Percentiles rank a stretch among this genome's conserved stretches.
Conservation (phyloP, 2,888 invertebrate species). For the Beris morrisii region DNA sequence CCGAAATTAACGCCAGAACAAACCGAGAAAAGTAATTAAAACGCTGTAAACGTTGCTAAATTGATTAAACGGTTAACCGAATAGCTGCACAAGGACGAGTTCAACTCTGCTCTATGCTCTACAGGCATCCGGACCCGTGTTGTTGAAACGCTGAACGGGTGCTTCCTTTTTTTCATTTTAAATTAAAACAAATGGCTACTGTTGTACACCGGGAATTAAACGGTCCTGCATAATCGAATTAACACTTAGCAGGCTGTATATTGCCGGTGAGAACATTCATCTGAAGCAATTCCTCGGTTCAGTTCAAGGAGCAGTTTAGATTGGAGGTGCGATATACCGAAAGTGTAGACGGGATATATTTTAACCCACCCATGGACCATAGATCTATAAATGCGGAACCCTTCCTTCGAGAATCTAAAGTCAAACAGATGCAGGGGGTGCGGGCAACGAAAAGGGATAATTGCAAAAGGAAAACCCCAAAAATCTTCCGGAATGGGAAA, state of each 20-base stretch:
- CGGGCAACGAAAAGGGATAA: constrained; percentile 15
- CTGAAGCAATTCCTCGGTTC: constrained; percentile 23
- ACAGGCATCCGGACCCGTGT: neutral
- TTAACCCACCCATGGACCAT: too few relatives aligned
- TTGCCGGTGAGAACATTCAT: constrained; percentile 29
- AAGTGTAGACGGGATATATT: neutral
- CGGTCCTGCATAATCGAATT: constrained; percentile 36
- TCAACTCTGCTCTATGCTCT: neutral
- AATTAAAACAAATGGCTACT: constrained; percentile 36
- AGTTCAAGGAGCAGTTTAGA: constrained; percentile 26
- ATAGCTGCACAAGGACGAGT: constrained; percentile 15
- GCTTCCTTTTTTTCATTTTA: constrained; percentile 16
- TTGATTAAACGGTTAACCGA: constrained; percentile 37
- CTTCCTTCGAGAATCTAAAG: constrained; percentile 19
- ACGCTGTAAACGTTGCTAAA: constrained; percentile 34
- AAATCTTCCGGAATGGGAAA: constrained; percentile 32
- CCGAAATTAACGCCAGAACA: too few relatives aligned
- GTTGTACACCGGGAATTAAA: constrained; percentile 31
- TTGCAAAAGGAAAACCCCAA: constrained; percentile 33
- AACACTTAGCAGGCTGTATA: constrained; percentile 23
- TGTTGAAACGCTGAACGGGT: neutral
- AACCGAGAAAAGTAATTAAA: constrained; percentile 33
- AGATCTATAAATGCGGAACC: constrained; percentile 3
- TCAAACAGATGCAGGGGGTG: constrained; percentile 5
- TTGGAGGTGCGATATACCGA: constrained; percentile 4